These are phyloP conservation scores for Serinus canaria DNA, from an alignment of 2,113 vertebrate species.

Conservation along the genomic window DNA sequence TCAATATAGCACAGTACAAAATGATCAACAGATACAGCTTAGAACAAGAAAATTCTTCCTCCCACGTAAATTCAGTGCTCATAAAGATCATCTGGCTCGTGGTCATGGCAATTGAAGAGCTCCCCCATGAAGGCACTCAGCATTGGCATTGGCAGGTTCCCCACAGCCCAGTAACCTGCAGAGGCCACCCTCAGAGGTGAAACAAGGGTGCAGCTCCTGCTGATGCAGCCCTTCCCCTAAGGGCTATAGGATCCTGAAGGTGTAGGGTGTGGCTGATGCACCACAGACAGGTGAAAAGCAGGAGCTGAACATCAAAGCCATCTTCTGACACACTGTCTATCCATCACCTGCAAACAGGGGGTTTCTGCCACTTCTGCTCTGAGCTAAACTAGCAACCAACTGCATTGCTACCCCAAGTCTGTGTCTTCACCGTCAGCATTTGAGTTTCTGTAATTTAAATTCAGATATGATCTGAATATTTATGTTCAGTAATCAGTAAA, in stretches of 20 bases:
- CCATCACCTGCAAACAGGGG: neutral
- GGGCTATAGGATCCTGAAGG: neutral
- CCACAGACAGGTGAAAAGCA: neutral
- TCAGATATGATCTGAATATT: slow-evolving; percentile 53
- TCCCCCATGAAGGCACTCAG: neutral
- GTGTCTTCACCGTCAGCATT: neutral
- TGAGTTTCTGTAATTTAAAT: slow-evolving; percentile 23
- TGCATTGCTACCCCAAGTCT: neutral
- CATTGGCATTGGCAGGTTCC: neutral
- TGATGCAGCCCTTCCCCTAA: neutral
- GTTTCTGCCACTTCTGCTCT: neutral
- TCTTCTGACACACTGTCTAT: neutral
- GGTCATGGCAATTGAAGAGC: neutral
- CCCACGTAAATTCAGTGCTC: neutral
- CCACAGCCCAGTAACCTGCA: neutral
- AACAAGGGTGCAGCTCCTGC: neutral
- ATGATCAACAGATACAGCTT: neutral
- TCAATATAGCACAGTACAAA: neutral
- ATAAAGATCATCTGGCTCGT: neutral
- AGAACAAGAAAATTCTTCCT: neutral
- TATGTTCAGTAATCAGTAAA: slow-evolving; percentile 52
- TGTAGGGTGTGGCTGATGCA: neutral
- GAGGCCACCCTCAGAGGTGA: neutral
- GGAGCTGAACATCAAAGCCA: neutral
- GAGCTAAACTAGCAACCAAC: neutral